A percentile compares a stretch with the other conserved stretches of the same genome.
These are phyloP conservation scores for Lepisosteus osseus DNA, from an alignment of 2,113 vertebrate species.

Conservation along the genomic window DNA sequence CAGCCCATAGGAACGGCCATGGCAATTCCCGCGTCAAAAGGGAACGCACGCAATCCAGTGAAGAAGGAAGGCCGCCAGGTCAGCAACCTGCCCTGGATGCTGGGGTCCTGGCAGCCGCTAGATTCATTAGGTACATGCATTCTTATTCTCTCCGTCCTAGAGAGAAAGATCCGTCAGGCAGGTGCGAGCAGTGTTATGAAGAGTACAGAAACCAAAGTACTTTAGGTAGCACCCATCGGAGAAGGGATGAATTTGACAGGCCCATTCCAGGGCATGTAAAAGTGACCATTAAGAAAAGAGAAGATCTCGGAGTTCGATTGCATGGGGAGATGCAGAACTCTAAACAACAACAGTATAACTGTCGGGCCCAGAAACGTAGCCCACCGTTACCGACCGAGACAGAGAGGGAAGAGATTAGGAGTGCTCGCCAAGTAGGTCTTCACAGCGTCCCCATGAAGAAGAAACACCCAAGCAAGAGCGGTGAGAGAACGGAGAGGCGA, in stretches of 20 bases:
- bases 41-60: constrained; percentile 58
- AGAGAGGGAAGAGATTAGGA: constrained; percentile 16
- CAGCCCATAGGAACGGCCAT: constrained; percentile 58
- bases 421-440: constrained; percentile 31
- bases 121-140: constrained; percentile 81
- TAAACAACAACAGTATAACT: constrained; percentile 52
- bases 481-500: constrained; percentile 28
- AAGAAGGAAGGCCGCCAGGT: constrained; percentile 71
- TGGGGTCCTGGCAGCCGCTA: constrained; percentile 68
- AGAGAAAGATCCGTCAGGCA: constrained; percentile 66
- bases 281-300: constrained; percentile 60
- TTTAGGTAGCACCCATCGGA: constrained; percentile 53
- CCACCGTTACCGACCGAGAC: constrained; percentile 31
- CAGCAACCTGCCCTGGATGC: constrained; percentile 46
- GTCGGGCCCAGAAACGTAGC: constrained; percentile 38
- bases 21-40: constrained; percentile 59
- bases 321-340: constrained; percentile 70
- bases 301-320: constrained; percentile 59
- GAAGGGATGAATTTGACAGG: constrained; percentile 49
- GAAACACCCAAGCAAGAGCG: constrained; percentile 27
- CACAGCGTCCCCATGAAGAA: constrained; percentile 13
- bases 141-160: constrained; percentile 76
- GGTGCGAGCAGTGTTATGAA: constrained; percentile 74
- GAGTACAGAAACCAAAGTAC: constrained; percentile 51
- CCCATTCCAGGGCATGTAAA: constrained; percentile 47